A percentile compares a stretch with the other conserved stretches of the same genome.
phyloP scores from a whole-genome alignment of 2,113 vertebrate genomes.

The Gulo gulo region DNA sequence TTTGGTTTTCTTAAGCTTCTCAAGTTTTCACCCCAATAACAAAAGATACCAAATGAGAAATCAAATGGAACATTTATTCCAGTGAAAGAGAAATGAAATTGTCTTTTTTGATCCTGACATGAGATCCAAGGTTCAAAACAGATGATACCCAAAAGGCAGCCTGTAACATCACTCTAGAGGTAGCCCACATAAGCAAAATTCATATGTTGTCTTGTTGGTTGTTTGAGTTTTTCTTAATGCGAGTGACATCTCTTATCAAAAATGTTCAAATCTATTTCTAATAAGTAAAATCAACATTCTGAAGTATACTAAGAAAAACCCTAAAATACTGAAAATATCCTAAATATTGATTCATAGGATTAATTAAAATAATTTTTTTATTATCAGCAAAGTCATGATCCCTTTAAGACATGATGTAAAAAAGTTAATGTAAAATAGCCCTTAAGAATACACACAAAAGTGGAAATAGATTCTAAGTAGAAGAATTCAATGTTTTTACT shows the following conservation, averaged over 20 bases:
- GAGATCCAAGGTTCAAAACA: background rate
- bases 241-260: background rate
- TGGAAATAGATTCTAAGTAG: background rate
- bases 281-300: background rate
- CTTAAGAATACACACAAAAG: background rate
- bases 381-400: background rate
- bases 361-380: background rate
- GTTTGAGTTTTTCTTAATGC: background rate
- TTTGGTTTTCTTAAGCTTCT: background rate
- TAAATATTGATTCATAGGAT: background rate
- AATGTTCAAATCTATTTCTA: background rate
- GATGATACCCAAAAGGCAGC: background rate
- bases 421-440: background rate
- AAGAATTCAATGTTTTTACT: background rate
- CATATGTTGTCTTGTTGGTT: background rate
- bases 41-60: background rate
- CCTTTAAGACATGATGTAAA: background rate
- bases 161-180: fast-evolving
- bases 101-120: background rate
- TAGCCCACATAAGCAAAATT: fast-evolving
- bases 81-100: background rate
- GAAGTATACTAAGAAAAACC: background rate
- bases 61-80: background rate
- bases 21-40: background rate
- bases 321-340: background rate